Evolutionary conservation across 1,140 invertebrate genomes (phyloP).

Genomic region (Caenorhabditis latens): DNA sequence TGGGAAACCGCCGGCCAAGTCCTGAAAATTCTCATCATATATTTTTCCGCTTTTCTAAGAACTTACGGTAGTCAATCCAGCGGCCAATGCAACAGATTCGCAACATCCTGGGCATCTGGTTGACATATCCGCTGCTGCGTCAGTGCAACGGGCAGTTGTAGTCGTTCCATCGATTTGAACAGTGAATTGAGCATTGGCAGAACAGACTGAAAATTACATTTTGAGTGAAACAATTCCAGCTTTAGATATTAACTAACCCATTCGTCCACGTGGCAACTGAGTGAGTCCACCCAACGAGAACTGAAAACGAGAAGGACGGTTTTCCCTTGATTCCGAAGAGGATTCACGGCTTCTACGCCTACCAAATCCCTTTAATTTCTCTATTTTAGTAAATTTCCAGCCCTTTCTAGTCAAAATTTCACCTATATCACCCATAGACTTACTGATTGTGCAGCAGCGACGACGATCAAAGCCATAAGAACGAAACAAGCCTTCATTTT

Average conservation of each 20-base stretch:
- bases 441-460: background rate
- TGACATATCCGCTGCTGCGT: background rate
- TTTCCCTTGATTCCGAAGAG: too few relatives aligned
- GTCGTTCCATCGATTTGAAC: background rate
- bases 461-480: background rate
- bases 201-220: background rate
- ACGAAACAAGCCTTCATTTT: background rate
- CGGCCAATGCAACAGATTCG: conserved; percentile 6
- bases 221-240: background rate
- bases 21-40: background rate
- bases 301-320: background rate
- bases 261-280: background rate
- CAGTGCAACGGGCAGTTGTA: conserved; percentile 13
- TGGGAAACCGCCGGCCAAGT: background rate
- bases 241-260: background rate
- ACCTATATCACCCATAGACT: background rate
- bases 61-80: background rate
- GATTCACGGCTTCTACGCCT: background rate
- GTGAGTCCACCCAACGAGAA: background rate
- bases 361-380: background rate
- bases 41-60: background rate
- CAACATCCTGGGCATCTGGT: conserved; percentile 30
- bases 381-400: background rate
- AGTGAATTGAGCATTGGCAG: background rate
- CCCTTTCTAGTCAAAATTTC: background rate